Conservation (phyloP, 2,113 vertebrate genomes). For the Connochaetes taurinus region DNA sequence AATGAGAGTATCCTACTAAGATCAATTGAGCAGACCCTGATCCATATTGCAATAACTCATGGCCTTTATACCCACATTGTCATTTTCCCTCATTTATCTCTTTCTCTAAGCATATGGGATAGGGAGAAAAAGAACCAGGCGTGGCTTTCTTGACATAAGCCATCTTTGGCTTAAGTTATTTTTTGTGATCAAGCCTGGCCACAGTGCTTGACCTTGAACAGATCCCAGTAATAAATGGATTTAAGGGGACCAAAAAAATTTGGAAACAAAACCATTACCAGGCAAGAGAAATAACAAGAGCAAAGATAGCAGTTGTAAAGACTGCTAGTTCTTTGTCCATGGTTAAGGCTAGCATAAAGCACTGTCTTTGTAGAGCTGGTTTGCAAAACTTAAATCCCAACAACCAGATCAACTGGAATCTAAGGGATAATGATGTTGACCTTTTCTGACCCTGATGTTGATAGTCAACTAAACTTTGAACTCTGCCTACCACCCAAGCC, state of each 20-base stretch:
- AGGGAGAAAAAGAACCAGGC: neutral
- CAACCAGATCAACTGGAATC: neutral
- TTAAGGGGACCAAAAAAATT: neutral
- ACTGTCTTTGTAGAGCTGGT: neutral
- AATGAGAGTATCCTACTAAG: neutral
- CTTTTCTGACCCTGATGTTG: neutral
- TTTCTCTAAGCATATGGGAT: neutral
- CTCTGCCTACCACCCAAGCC: neutral
- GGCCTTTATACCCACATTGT: neutral
- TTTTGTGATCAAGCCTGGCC: neutral
- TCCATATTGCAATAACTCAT: neutral
- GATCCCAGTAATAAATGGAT: neutral
- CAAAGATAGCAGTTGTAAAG: neutral
- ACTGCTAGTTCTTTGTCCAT: neutral
- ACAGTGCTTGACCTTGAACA: neutral
- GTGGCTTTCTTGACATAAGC: neutral
- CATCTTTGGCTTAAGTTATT: neutral
- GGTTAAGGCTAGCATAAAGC: neutral
- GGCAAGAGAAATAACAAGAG: neutral
- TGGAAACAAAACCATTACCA: neutral
- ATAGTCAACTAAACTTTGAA: neutral
- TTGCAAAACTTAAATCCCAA: neutral
- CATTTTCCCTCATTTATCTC: neutral
- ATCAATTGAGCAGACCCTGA: neutral
- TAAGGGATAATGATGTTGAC: neutral